Evolutionary conservation across 2,888 invertebrate species (phyloP).

Genomic region (Bursaphelenchus okinawaensis): DNA sequence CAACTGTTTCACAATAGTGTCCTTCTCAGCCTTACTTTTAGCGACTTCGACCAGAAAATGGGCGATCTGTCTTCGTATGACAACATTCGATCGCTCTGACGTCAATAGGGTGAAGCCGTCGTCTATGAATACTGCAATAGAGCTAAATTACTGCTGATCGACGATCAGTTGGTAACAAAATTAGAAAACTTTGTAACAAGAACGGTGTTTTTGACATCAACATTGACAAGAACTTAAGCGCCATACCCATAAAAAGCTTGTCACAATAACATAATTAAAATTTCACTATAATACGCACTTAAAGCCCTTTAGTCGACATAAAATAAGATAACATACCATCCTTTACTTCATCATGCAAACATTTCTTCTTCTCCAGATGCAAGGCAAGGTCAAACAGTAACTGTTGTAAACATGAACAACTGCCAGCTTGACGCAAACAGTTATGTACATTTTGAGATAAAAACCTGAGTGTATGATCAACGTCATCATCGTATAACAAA

Average conservation of each 20-base stretch:
- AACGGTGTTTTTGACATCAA: too few relatives aligned
- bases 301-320: too few relatives aligned
- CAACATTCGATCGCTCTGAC: not conserved
- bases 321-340: not conserved
- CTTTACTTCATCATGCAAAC: not conserved
- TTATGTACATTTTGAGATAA: not conserved
- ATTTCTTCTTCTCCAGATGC: constrained; percentile 1
- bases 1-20: not conserved
- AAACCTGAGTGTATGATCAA: not conserved
- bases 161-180: too few relatives aligned
- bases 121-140: not conserved
- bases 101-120: not conserved
- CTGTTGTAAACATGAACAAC: constrained; percentile 2
- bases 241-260: too few relatives aligned
- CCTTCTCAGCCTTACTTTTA: not conserved
- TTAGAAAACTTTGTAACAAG: too few relatives aligned
- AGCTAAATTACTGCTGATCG: too few relatives aligned
- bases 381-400: constrained; percentile 6
- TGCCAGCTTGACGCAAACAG: not conserved
- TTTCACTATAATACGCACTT: too few relatives aligned
- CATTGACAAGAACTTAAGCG: too few relatives aligned
- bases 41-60: not conserved
- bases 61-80: not conserved
- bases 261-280: too few relatives aligned
- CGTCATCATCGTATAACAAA: not conserved